phyloP scores from a whole-genome alignment of 92 coral and sea anemone genomes.

The Umimayanthus kanabou region DNA sequence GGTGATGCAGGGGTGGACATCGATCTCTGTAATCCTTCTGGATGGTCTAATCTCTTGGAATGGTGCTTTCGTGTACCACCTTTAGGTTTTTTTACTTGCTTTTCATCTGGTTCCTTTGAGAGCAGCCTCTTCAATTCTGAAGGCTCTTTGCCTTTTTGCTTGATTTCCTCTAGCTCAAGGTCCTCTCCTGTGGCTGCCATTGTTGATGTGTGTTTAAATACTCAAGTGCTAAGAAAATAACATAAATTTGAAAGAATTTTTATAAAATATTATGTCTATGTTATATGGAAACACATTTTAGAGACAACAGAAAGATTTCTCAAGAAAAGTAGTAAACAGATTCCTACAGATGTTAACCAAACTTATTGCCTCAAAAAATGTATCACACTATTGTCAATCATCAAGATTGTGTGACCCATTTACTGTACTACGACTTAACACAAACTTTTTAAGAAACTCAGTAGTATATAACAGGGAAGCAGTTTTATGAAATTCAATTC shows the following conservation, averaged over 20 bases:
- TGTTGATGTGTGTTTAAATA: conserved; percentile 25
- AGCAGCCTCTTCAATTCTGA: conserved; percentile 54
- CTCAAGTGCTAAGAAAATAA: neutral
- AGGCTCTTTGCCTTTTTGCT: conserved; percentile 27
- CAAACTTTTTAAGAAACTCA: neutral
- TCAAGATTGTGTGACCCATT: too few relatives aligned
- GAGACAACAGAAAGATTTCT: neutral
- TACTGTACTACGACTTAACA: too few relatives aligned
- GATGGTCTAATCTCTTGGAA: neutral
- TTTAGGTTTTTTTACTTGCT: conserved; percentile 38
- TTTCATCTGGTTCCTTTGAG: conserved; percentile 49
- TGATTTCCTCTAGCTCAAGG: conserved; percentile 30
- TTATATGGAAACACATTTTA: neutral
- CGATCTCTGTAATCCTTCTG: conserved; percentile 21
- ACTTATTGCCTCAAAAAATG: too few relatives aligned
- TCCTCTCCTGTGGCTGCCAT: conserved; percentile 48
- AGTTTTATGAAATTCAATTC: too few relatives aligned
- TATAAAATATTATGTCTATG: neutral
- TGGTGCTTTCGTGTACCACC: neutral
- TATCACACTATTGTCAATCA: too few relatives aligned
- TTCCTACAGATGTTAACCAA: too few relatives aligned
- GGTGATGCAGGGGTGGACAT: conserved; percentile 25
- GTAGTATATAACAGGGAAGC: too few relatives aligned
- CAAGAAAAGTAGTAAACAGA: too few relatives aligned
- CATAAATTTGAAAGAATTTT: neutral